Evolutionary conservation across 2,888 invertebrate genomes (phyloP).

Genomic region (Caenorhabditis angaria): DNA sequence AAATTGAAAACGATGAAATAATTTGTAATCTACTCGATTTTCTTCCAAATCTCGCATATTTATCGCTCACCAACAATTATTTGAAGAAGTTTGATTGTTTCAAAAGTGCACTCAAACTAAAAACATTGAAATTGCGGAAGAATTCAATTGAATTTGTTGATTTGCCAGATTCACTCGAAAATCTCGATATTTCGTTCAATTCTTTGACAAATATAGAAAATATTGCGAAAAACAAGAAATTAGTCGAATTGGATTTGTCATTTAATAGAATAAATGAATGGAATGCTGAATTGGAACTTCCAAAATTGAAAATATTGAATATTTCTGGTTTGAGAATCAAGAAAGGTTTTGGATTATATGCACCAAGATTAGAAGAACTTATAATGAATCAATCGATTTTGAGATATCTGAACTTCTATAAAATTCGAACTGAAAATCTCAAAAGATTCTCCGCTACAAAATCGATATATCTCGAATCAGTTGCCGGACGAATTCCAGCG

Average conservation of each 20-base stretch:
- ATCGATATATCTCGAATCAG: slow-evolving; percentile 13
- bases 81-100: slow-evolving; percentile 25
- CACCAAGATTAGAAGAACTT: slow-evolving; percentile 30
- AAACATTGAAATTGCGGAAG: slow-evolving; percentile 23
- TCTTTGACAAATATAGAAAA: slow-evolving; percentile 21
- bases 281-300: slow-evolving; percentile 13
- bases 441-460: slow-evolving; percentile 22
- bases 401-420: slow-evolving; percentile 28
- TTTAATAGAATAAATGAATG: slow-evolving; percentile 19
- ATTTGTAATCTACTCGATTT: slow-evolving; percentile 24
- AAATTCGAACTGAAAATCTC: slow-evolving; percentile 16
- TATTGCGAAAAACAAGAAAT: slow-evolving; percentile 14
- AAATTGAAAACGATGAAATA: slow-evolving; percentile 19
- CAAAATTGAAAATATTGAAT: slow-evolving; percentile 7
- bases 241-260: slow-evolving; percentile 22
- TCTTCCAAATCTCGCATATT: slow-evolving; percentile 20
- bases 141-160: slow-evolving; percentile 23
- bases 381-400: slow-evolving; percentile 23
- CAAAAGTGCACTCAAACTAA: slow-evolving; percentile 2
- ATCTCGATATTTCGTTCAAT: slow-evolving; percentile 34
- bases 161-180: slow-evolving; percentile 9
- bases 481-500: slow-evolving; percentile 14
- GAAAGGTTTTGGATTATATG: slow-evolving; percentile 22
- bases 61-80: slow-evolving; percentile 23
- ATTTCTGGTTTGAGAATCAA: slow-evolving; percentile 15